Conservation (phyloP, 1,140 invertebrate species). For the Stegodyphus mimosarum region DNA sequence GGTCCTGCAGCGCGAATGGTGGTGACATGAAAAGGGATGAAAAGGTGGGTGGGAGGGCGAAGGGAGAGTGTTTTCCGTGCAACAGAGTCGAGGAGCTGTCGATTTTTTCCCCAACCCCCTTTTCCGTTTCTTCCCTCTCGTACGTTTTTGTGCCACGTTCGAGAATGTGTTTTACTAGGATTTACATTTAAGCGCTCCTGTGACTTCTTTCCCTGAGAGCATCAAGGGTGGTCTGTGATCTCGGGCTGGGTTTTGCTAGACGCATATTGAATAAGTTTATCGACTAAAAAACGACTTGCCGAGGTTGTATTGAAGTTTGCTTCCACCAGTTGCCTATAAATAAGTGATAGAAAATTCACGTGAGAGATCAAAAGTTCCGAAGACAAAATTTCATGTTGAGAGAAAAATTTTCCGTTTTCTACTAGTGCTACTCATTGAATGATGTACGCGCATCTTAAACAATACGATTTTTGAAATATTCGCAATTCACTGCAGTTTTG, state of each 20-base stretch:
- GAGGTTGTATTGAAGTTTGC: not conserved
- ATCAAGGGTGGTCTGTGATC: slow-evolving; percentile 1
- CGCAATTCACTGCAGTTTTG: no score
- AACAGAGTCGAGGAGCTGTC: slow-evolving; percentile 34
- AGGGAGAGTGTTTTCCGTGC: slow-evolving; percentile 27
- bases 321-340: not conserved
- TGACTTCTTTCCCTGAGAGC: slow-evolving; percentile 16
- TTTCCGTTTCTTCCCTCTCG: not conserved
- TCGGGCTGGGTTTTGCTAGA: not conserved
- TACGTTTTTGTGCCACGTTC: not conserved
- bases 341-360: not conserved
- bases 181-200: slow-evolving; percentile 49
- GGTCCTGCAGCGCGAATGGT: slow-evolving; percentile 16
- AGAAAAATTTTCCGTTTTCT: no score
- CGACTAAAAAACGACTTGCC: slow-evolving; percentile 10
- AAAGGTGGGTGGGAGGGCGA: not conserved
- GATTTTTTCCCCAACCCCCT: slow-evolving; percentile 28
- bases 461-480: no score
- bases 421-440: no score
- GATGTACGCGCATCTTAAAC: no score
- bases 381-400: no score
- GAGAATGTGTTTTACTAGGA: slow-evolving; percentile 49
- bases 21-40: slow-evolving; percentile 46
- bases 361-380: no score
- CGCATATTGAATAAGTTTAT: slow-evolving; percentile 50